Percentiles rank a stretch among this genome's conserved stretches.
Evolutionary conservation across 2,888 invertebrate genomes (phyloP).

Genomic region (Zeuzera pyrina): DNA sequence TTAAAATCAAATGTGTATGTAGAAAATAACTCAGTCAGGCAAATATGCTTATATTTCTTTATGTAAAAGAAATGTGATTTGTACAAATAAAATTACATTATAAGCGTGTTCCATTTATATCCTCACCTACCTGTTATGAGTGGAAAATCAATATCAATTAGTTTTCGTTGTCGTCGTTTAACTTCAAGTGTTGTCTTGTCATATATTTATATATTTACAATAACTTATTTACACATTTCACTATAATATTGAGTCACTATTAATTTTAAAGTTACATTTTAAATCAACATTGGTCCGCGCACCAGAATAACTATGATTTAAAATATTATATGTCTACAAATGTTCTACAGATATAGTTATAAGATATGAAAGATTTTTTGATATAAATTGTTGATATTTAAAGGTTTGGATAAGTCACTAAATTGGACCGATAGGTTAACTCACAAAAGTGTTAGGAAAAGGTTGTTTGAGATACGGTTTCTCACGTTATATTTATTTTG

Average conservation of each 20-base stretch:
- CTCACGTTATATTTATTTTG: no score
- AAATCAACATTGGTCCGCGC: slow-evolving; percentile 51
- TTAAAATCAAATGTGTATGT: no score
- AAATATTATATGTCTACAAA: slow-evolving; percentile 1
- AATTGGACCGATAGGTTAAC: slow-evolving; percentile 50
- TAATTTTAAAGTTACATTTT: slow-evolving; percentile 12
- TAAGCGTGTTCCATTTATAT: no score
- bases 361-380: slow-evolving; percentile 20
- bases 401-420: slow-evolving; percentile 50
- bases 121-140: slow-evolving; percentile 1
- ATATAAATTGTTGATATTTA: slow-evolving; percentile 42
- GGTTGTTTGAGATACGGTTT: neutral
- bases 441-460: slow-evolving; percentile 6
- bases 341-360: slow-evolving; percentile 8
- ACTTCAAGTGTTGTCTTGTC: slow-evolving; percentile 15
- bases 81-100: no score
- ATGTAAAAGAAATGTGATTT: no score
- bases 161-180: slow-evolving; percentile 28
- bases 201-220: neutral
- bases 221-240: neutral
- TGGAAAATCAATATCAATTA: slow-evolving; percentile 37
- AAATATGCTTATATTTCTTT: no score
- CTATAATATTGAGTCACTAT: neutral
- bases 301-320: slow-evolving; percentile 20
- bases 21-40: no score